phyloP scores from a whole-genome alignment of 2,888 invertebrate species.

The Cabera pusaria region DNA sequence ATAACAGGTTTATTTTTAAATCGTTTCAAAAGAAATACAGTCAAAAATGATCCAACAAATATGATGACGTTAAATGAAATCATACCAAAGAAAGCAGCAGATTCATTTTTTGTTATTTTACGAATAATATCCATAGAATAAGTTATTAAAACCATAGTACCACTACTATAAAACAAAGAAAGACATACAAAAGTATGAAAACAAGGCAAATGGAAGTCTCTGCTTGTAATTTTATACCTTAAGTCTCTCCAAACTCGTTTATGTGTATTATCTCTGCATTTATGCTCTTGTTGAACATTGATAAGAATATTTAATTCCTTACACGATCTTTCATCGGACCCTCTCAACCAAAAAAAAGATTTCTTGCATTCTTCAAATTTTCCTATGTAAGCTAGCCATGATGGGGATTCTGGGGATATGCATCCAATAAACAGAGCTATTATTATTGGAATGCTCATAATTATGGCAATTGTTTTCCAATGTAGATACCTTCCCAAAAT shows the following conservation, averaged over 20 bases:
- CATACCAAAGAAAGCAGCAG: constrained; percentile 12
- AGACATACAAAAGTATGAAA: constrained; percentile 11
- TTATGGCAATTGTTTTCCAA: constrained; percentile 26
- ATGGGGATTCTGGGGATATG: constrained; percentile 30
- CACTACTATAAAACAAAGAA: constrained; percentile 17
- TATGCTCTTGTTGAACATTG: constrained; percentile 6
- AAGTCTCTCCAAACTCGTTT: not conserved
- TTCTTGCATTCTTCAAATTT: constrained; percentile 22
- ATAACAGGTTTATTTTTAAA: constrained; percentile 18
- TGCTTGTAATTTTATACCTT: constrained; percentile 2
- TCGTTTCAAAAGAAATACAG: constrained; percentile 6
- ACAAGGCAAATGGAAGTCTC: constrained; percentile 18
- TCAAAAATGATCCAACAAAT: constrained; percentile 2
- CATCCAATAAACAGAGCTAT: constrained; percentile 13
- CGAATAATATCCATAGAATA: constrained; percentile 14
- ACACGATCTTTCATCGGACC: constrained; percentile 17
- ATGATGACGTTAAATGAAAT: constrained; percentile 8
- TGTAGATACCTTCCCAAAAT: constrained; percentile 26
- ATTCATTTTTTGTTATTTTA: constrained; percentile 9
- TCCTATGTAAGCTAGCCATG: constrained; percentile 30
- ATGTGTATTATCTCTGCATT: not conserved
- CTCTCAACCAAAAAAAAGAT: constrained; percentile 22
- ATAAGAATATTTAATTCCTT: constrained; percentile 23
- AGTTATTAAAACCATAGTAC: constrained; percentile 12
- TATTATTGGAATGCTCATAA: constrained; percentile 20